Evolutionary conservation across 2,888 invertebrate species (phyloP), one percentile per base, ranked within the genome.

Genomic region (Arge pagana): DNA sequence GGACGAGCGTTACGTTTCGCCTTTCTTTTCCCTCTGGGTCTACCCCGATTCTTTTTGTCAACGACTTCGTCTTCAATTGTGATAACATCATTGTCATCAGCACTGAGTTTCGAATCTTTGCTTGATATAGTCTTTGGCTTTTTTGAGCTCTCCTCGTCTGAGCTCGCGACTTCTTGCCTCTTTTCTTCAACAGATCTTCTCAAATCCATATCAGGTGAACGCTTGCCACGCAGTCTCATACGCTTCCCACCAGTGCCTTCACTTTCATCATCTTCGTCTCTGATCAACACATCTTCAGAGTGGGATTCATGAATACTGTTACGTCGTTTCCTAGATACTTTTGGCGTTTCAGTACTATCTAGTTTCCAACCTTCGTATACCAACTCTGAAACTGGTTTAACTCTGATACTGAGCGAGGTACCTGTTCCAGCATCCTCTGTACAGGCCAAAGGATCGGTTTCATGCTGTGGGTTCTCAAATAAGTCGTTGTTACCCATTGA

Each of bases 261-360:
- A 13, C 63, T 68, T 11, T 67, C 62, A 19, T 41, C 66, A 1
- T 77, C 69, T 30, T 70, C 71, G 28, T 65, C 67, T 52, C 56
- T 83, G 80, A 55, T 80, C 78, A 67, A 78, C 80, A 55, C 68
- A 63, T 65, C 83, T 79, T 67, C 81, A 0, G 69, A 66, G 52
- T 72, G 71, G 3, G 68, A 66, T 15, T 74, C 71, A n/a, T 69
- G 64, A 1, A 59, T 53, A 40, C 71, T 71, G 40, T 64, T 71
- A 1, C 72, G 66, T 23, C 71, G 60, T 33, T 76, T 74, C 2
- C 74, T 62, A 3, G 71, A 70, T 0, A 62, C 55, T 5, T 58
- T 59, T 4, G 65, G 58, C 0, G 61, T 33, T 15, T 67, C 69
- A 13, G 56, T 50, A 3, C 59, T 42, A 42, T 72, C 72, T 13